Evolutionary conservation across 2,888 invertebrate genomes (phyloP).

Genomic region (Euplexia lucipara): DNA sequence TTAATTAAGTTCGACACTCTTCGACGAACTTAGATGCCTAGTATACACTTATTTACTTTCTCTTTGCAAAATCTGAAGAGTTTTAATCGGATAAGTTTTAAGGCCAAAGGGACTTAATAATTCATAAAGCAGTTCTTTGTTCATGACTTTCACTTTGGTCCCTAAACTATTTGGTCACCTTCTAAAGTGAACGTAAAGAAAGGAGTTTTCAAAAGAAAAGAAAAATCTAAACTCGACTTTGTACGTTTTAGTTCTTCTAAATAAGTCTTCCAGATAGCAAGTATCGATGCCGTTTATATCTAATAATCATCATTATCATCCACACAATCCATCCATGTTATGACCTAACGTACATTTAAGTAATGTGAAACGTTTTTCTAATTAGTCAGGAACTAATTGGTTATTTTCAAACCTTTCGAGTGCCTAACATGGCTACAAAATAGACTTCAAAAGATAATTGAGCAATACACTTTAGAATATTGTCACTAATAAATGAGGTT

Average conservation of each 20-base stretch:
- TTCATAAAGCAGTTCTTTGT: conserved; percentile 25
- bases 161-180: conserved; percentile 2
- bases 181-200: neutral
- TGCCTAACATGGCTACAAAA: neutral
- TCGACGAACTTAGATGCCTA: conserved; percentile 10
- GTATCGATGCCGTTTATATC: too few species aligned
- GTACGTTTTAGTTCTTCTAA: neutral
- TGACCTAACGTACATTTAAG: too few species aligned
- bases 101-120: conserved; percentile 26
- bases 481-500: conserved; percentile 12
- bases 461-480: neutral
- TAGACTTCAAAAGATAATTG: conserved; percentile 14
- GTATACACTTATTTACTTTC: conserved; percentile 3
- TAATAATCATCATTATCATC: too few species aligned
- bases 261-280: neutral
- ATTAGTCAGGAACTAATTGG: too few species aligned
- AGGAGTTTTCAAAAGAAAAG: neutral
- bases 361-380: too few species aligned
- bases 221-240: too few species aligned
- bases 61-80: conserved; percentile 33
- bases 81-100: conserved; percentile 42
- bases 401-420: too few species aligned
- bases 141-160: conserved; percentile 3
- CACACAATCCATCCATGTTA: too few species aligned
- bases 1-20: conserved; percentile 29